Evolutionary conservation across 2,113 vertebrate genomes (phyloP), one percentile per base, ranked within the genome.

Genomic region (Neomonachus schauinslandi): DNA sequence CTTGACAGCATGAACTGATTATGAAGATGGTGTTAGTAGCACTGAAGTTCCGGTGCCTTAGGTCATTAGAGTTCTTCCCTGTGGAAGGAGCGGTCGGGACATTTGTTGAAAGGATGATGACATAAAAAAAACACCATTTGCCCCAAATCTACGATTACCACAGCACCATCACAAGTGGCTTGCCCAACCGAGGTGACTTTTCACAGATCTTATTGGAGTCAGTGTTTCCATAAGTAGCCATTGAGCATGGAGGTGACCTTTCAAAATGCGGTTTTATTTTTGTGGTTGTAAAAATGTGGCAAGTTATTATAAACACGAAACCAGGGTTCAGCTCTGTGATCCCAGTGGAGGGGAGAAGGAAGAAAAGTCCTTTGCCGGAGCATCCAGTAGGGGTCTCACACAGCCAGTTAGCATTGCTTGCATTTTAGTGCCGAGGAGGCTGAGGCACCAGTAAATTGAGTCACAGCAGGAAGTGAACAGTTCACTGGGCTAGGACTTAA

Each of bases 31-130:
- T 15, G 49, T 15, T 71, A 89, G 94, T 65, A 91, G 65, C 79
- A 42, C 26, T 74, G 15, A 91, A 67, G 79, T 92, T 95, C 16
- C 2, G 2, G 82, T 18, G 72, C 95, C 26, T 59, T 83, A 92
- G 86, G 24, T 42, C 59, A 63, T 24, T 71, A 3, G 55, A 55
- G 85, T 67, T 92, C 79, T 95, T 92, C 74, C 21, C 61, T 77
- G 91, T 85, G 89, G 42, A 91, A 98, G 42, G 15, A 71, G 24
- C 55, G 24, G 6, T 39, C 67, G 88, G 72, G 92, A 92, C 84
- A 88, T 92, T 98, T 81, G 65, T 69, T 72, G 51, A 83, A 84
- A 96, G 63, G 89, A 93, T 39, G 31, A 76, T 71, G 76, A 31
- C 61, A n/a, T 72, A 77, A 67, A 79, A 94, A 61, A n/a, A 51